Evolutionary conservation across 2,888 invertebrate species (phyloP), one percentile per base, ranked within the genome.

Genomic region (Cerastis leucographa): DNA sequence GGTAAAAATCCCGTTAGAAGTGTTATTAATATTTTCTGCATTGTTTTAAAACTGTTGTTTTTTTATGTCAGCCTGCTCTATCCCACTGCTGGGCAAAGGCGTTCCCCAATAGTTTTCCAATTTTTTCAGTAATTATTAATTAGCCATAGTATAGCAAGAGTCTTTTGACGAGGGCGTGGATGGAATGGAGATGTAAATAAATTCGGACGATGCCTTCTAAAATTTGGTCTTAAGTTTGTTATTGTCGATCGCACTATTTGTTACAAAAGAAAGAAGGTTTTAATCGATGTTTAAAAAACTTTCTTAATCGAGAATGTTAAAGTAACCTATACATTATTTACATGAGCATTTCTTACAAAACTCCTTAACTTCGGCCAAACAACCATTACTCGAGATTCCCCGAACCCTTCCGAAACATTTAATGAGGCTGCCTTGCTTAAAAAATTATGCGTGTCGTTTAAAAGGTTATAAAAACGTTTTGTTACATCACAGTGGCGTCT

Each of bases 391-490:
- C 59, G 46, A 77, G 74, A 85, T 75, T 78, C 19, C 19, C 22
- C 14, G 25, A 80, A 83, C 77, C 78, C 74, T 73, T 67, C 42
- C 49, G 49, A 78, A 80, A 79, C 80, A 84, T 89, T 87, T 85
- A 87, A 85, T 83, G 76, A 77, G 81, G 78, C 72, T 61, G 74
- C 78, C 76, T 78, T 80, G 74, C 66, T 79, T 83, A 78, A 88
- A 88, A 87, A 88, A 84, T 74, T 87, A 84, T 83, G 83, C 83
- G 82, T 86, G 81, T 86, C 88, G 75, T 71, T 88, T 87, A 86
- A 81, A 88, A 82, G 79, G 79, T 81, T 83, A 86, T 84, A 87
- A 89, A 88, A 88, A 87, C 89, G 78, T 83, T 89, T 87, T 85
- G 82, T 87, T 71, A 74, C 81, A 76, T 87, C 85, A 87, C 84